phyloP scores from a whole-genome alignment of 2,113 vertebrate genomes.

The Dermatemys mawii region DNA sequence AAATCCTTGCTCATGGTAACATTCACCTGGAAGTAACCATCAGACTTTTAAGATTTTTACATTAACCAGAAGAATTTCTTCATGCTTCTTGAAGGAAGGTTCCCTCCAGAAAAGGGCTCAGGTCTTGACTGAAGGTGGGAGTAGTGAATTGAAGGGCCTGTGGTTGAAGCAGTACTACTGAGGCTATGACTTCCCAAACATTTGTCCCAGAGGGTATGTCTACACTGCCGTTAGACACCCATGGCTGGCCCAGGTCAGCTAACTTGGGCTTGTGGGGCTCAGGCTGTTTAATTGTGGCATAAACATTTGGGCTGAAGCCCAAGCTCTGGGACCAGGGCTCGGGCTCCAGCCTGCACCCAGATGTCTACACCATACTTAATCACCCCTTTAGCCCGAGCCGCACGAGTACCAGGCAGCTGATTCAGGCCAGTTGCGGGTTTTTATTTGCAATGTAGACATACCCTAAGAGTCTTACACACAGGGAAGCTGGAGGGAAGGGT shows the following conservation, averaged over 20 bases:
- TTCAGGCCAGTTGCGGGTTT: too few species aligned
- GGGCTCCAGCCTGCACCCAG: too few species aligned
- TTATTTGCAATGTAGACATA: rapidly evolving
- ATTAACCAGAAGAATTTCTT: neutral
- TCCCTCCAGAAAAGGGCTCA: neutral
- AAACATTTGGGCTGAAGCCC: neutral
- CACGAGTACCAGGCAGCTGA: too few species aligned
- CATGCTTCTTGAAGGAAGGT: neutral
- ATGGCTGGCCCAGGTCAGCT: neutral
- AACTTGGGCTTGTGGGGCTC: neutral
- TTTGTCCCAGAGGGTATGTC: neutral
- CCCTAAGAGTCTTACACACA: neutral
- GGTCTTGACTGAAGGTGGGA: neutral
- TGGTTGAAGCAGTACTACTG: neutral
- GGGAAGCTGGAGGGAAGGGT: neutral
- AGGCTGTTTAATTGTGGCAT: neutral
- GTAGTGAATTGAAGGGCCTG: neutral
- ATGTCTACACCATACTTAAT: too few species aligned
- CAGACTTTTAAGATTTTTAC: neutral
- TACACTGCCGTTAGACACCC: too few species aligned
- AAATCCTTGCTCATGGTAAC: neutral
- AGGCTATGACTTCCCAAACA: neutral
- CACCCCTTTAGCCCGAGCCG: too few species aligned
- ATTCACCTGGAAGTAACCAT: neutral
- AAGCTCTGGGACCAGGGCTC: too few species aligned